Percentiles rank a stretch among this genome's conserved stretches.
Conservation (phyloP, 1,140 invertebrate genomes). For the Melanaphis sacchari region DNA sequence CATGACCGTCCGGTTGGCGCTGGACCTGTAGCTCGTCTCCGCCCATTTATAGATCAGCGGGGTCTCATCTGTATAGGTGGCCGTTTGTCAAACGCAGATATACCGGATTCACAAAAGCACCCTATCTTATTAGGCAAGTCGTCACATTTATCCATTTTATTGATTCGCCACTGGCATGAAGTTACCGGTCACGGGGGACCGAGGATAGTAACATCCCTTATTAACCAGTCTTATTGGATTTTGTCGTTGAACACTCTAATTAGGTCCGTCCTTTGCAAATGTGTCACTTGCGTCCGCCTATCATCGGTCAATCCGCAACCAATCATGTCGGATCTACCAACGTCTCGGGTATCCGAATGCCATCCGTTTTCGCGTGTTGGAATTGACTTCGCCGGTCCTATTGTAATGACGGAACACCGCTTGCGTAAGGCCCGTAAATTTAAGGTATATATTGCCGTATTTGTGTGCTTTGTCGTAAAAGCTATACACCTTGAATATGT, state of each 20-base stretch:
- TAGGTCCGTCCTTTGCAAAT: slow-evolving; percentile 60
- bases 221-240: no score
- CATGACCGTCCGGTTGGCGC: neutral
- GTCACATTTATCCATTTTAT: neutral
- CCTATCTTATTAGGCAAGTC: neutral
- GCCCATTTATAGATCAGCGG: neutral
- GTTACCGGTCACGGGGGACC: neutral
- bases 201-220: neutral
- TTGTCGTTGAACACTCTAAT: neutral
- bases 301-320: slow-evolving; percentile 57
- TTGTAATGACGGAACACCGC: neutral
- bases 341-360: neutral
- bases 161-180: neutral
- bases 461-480: neutral
- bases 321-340: neutral
- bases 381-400: slow-evolving; percentile 61
- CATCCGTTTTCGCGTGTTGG: slow-evolving; percentile 44
- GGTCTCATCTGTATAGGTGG: neutral
- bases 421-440: neutral
- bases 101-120: neutral
- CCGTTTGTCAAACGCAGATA: neutral
- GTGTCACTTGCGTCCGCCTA: neutral
- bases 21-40: neutral
- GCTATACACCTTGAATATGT: neutral
- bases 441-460: neutral